Evolutionary conservation across 1,140 invertebrate genomes (phyloP).

Genomic region (Diachasmimorpha longicaudata): DNA sequence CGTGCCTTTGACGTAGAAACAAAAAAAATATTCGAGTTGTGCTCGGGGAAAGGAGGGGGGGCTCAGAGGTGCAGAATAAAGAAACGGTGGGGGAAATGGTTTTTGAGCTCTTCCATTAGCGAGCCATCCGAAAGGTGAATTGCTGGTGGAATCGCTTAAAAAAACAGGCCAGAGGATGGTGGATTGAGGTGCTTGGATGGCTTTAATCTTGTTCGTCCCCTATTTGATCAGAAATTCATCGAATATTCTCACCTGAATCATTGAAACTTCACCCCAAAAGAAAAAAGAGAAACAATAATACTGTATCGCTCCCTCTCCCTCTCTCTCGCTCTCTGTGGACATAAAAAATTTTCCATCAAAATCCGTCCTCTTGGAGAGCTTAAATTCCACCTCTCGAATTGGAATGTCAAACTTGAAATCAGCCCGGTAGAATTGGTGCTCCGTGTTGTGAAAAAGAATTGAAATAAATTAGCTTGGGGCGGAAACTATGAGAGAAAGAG

Average conservation of each 20-base stretch:
- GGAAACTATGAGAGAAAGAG: not conserved
- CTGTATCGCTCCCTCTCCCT: not conserved
- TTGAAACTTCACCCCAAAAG: not conserved
- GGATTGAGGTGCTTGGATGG: not conserved
- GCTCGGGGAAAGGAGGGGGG: too few relatives aligned
- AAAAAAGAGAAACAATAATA: not conserved
- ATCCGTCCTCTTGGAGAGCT: not conserved
- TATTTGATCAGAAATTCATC: conserved; percentile 15
- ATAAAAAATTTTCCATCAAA: not conserved
- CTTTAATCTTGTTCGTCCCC: conserved; percentile 16
- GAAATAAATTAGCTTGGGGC: not conserved
- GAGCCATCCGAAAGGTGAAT: conserved; percentile 13
- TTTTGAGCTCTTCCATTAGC: conserved; percentile 16
- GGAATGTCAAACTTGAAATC: conserved; percentile 2
- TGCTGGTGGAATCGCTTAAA: conserved; percentile 17
- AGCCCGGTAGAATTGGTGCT: not conserved
- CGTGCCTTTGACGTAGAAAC: conserved; percentile 15
- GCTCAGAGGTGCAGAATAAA: not conserved
- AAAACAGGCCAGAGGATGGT: not conserved
- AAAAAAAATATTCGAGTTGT: not conserved
- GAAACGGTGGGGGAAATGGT: conserved; percentile 7
- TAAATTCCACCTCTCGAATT: not conserved
- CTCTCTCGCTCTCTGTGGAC: not conserved
- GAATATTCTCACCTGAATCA: too few relatives aligned
- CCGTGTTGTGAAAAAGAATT: not conserved